Evolutionary conservation across 53 echinoderm and acorn worm genomes (phyloP), one percentile per base, ranked within the genome.

Genomic region (Arbacia lixula): DNA sequence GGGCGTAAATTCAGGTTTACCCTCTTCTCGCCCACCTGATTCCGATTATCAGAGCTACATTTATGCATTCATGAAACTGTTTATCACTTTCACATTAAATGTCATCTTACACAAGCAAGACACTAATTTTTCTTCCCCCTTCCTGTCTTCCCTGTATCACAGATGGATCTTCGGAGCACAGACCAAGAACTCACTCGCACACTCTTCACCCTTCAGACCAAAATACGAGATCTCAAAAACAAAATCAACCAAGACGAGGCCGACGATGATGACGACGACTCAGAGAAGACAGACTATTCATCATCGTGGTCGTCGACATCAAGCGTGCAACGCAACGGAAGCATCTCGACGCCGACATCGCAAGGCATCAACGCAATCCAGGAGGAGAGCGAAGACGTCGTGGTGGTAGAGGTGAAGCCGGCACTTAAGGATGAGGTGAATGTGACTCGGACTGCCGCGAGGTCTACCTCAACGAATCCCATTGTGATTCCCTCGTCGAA

Each of bases 161-260:
- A 81, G 82, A 81, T 63, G 82, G 82, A 81, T 19, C 64, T 81
- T 27, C 82, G 64, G 12, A 61, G 63, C 30, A 81, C 82, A 46
- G 82, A 81, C 21, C 43, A 63, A 46, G 82, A 81, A 17, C 82
- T 81, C 2, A 49, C 34, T 11, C 40, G 49, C 20, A 63, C 82
- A 19, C 41, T 81, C 2, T 42, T 62, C 22, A 81, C 49, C 1
- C 20, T 81, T 14, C 82, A 81, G n/a, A 40, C 82, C 6, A 81
- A 81, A 33, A 81, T 81, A 26, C 82, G 64, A 25, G 82, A 81
- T 8, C 82, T 81, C 46, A 81, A 81, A 46, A 63, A 31, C 32
- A 81, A 81, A 52, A 61, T 81, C 46, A 81, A 81, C 50, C 82
- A 61, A 29, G 63, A 81, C 22, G 82, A 81, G 10, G 82, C 12